These are phyloP conservation scores for Ardeotis arabs DNA, from an alignment of 2,113 vertebrate genomes.

Conservation along the genomic window DNA sequence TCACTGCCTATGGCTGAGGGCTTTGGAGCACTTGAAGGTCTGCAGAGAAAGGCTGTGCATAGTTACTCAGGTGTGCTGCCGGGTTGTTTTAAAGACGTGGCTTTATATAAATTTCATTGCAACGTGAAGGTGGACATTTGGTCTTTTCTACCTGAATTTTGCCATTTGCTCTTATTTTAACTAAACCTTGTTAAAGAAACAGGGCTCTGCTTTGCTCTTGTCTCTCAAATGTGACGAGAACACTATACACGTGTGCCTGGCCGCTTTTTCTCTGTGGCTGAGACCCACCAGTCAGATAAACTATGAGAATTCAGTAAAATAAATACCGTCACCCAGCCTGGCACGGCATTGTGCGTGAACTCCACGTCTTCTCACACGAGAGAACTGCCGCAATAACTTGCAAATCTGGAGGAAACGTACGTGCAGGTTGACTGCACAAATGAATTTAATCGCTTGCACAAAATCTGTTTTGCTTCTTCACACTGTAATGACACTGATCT, in stretches of 20 bases:
- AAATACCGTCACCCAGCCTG: not conserved
- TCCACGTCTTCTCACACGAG: not conserved
- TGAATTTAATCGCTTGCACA: slow-evolving; percentile 20
- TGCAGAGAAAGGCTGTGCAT: not conserved
- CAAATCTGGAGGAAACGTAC: not conserved
- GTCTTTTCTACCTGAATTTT: not conserved
- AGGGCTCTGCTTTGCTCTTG: not conserved
- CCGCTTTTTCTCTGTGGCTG: not conserved
- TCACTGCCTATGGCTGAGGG: not conserved
- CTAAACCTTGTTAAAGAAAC: not conserved
- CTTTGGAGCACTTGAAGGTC: not conserved
- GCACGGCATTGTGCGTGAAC: not conserved
- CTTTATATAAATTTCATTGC: not conserved
- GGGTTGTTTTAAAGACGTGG: not conserved
- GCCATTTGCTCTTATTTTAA: not conserved
- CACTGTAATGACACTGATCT: not conserved
- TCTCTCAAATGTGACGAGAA: not conserved
- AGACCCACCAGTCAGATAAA: not conserved
- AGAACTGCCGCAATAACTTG: not conserved
- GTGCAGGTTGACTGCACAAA: slow-evolving; percentile 33
- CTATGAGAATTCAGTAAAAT: not conserved
- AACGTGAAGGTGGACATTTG: not conserved
- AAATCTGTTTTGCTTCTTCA: not conserved
- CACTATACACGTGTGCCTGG: not conserved
- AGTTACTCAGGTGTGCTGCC: not conserved